phyloP scores from a whole-genome alignment of 2,113 vertebrate genomes.

The Pteronura brasiliensis region DNA sequence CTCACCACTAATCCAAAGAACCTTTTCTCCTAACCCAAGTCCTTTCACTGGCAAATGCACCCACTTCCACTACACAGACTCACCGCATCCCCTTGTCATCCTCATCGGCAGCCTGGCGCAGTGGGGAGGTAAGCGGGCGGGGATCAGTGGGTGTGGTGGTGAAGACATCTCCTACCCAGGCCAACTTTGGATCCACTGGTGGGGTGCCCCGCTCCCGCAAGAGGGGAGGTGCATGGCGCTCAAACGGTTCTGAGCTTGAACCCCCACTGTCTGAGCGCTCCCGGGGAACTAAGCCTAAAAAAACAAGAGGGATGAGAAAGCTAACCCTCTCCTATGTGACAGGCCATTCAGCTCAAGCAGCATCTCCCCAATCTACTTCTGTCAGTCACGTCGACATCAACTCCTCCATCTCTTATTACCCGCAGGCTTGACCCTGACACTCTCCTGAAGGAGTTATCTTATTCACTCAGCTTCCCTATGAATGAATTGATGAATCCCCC shows the following conservation, averaged over 20 bases:
- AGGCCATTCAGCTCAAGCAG: background rate
- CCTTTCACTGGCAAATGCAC: background rate
- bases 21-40: background rate
- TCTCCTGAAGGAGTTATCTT: background rate
- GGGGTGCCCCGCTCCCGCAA: slow-evolving; percentile 90
- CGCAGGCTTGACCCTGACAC: background rate
- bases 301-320: background rate
- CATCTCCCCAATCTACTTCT: background rate
- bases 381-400: no score
- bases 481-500: background rate
- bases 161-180: slow-evolving; percentile 92
- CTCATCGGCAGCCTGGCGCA: slow-evolving; percentile 89
- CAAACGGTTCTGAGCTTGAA: slow-evolving; percentile 92
- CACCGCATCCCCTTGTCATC: slow-evolving; percentile 88
- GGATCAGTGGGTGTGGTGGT: slow-evolving; percentile 80
- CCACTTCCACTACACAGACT: background rate
- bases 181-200: slow-evolving; percentile 92
- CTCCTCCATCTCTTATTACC: background rate
- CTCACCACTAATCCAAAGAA: background rate
- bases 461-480: background rate
- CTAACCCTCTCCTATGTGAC: background rate
- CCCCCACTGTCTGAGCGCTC: slow-evolving; percentile 94
- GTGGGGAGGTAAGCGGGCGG: slow-evolving; percentile 85
- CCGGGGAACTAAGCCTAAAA: slow-evolving; percentile 90
- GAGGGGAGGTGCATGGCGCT: slow-evolving; percentile 85